Base-by-base conservation (phyloP, 2,797 vertebrate genomes). In the Trachurus trachurus region DNA sequence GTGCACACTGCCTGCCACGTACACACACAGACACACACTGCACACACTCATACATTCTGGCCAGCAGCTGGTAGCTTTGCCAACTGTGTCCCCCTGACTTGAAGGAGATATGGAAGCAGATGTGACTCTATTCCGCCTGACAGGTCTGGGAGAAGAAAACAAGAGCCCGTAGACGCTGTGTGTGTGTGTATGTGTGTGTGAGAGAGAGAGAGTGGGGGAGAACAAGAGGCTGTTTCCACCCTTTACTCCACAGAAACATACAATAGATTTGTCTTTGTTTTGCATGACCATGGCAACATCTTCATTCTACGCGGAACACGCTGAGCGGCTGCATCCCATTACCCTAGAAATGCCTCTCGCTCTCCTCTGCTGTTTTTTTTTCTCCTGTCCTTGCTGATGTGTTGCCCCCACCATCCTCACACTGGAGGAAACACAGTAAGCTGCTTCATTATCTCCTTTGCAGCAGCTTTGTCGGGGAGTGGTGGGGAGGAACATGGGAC, bases 101-200 rank as follows among this genome's bases (percentile, higher is more conserved):
- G 80, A 93, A 91, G 92, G 81, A 88, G 90, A 93, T 86, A 78
- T 58, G 71, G 82, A 86, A 91, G 82, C 93, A 95, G 93, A 94
- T 94, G 94, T 89, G 94, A 88, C 90, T 95, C 86, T 87, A 90
- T 94, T 92, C 84, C 76, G 77, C 88, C 86, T 92, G 93, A 94
- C 90, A 92, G 91, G 88, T 87, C 79, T 85, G 78, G 74, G 87
- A 80, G 74, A 83, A 78, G 64, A 82, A 80, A 85, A 85, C 80
- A 84, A 82, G 80, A 90, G 78, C 40, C 78, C 66, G 81, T 66
- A 82, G 81, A 66, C 76, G 80, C 39, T 53, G 10, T 16, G 22
- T 13, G 10, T 16, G 22, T 13, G 34, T n/a, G 31, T 34, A 47
- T 52, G 34, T 17, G 21, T 11, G 13, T 12, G 26, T 29, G 31